Conservation (phyloP, 1,140 invertebrate species). For the Metaphire vulgaris region DNA sequence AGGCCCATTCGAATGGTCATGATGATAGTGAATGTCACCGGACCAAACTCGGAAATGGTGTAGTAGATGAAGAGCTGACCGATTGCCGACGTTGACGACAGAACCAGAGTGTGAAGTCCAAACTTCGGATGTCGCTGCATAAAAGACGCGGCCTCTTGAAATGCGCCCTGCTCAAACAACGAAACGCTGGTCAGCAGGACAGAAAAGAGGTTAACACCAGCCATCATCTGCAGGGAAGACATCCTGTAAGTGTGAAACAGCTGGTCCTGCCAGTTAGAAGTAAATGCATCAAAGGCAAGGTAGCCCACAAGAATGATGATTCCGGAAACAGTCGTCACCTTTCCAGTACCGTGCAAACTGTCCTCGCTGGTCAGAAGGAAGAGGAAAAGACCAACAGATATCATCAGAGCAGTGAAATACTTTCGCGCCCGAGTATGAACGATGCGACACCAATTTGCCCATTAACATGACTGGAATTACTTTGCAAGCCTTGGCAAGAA, state of each 20-base stretch:
- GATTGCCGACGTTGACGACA: constrained; percentile 79
- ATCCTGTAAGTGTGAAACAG: constrained; percentile 76
- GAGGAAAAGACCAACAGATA: constrained; percentile 84
- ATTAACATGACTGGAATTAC: constrained; percentile 97
- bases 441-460: constrained; percentile 84
- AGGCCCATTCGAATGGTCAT: constrained; percentile 94
- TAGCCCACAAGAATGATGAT: constrained; percentile 60
- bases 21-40: constrained; percentile 93
- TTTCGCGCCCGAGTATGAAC: constrained; percentile 86
- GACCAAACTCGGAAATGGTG: constrained; percentile 84
- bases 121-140: constrained; percentile 58
- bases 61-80: constrained; percentile 95
- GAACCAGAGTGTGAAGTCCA: constrained; percentile 69
- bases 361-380: constrained; percentile 65
- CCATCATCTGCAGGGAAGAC: constrained; percentile 93
- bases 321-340: constrained; percentile 15
- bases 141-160: not conserved
- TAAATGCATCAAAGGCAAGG: constrained; percentile 94
- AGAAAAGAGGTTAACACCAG: constrained; percentile 90
- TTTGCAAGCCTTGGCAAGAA: constrained; percentile 55
- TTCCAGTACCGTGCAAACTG: constrained; percentile 34
- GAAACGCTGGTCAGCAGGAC: constrained; percentile 83
- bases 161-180: constrained; percentile 69
- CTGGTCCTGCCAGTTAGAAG: constrained; percentile 93
- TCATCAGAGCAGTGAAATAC: constrained; percentile 79